phyloP scores from a whole-genome alignment of 1,140 invertebrate genomes.

The Penaeus japonicus region DNA sequence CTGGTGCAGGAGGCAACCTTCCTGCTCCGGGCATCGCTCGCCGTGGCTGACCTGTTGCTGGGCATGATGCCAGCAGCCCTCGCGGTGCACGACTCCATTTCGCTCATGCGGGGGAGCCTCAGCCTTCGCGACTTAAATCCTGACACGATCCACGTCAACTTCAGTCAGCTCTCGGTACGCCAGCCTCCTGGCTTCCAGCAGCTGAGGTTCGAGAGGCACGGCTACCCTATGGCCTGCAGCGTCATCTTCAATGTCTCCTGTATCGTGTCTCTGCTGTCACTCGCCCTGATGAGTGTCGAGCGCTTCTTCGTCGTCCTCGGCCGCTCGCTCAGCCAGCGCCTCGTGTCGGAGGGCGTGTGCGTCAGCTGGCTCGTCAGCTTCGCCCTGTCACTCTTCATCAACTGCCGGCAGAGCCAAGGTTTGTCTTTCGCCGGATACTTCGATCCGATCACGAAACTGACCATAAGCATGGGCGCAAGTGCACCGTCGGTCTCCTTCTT shows the following conservation, averaged over 20 bases:
- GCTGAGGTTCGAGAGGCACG: neutral
- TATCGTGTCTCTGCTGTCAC: neutral
- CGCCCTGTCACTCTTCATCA: neutral
- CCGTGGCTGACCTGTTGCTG: neutral
- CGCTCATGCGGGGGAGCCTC: neutral
- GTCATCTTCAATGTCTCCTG: neutral
- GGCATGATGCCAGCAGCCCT: neutral
- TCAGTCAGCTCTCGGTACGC: neutral
- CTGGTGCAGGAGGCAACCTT: neutral
- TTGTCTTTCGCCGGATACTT: neutral
- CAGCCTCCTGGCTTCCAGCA: constrained; percentile 1
- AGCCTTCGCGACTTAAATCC: neutral
- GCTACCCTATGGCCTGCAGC: neutral
- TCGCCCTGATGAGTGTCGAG: constrained; percentile 10
- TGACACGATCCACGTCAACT: neutral
- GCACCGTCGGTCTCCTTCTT: neutral
- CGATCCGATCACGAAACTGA: constrained; percentile 17
- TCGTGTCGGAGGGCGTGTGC: neutral
- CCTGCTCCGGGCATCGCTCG: neutral
- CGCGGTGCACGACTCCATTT: neutral
- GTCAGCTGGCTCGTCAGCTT: neutral
- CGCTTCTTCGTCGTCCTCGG: neutral
- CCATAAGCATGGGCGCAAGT: neutral
- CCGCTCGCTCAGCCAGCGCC: neutral
- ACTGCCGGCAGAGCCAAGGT: neutral